Conservation (phyloP, 2,888 invertebrate species). For the Callimorpha dominula region DNA sequence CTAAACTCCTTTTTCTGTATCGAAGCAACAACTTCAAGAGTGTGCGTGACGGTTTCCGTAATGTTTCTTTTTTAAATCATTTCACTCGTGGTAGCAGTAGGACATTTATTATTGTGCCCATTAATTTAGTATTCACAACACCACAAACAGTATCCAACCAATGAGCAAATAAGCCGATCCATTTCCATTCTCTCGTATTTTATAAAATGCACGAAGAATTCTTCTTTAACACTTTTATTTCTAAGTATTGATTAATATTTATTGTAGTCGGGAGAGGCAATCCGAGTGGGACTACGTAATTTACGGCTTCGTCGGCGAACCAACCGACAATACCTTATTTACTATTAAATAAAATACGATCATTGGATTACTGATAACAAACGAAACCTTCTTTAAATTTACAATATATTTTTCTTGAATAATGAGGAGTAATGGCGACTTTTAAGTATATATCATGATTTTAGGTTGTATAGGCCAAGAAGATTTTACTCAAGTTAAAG, state of each 20-base stretch:
- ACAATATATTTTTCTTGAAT: constrained; percentile 43
- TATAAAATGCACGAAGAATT: constrained; percentile 52
- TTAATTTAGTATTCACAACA: neutral
- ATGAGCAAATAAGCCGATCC: constrained; percentile 9
- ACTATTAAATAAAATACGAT: constrained; percentile 78
- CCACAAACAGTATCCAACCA: neutral
- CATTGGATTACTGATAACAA: constrained; percentile 70
- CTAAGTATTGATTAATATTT: constrained; percentile 77
- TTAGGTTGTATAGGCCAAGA: neutral
- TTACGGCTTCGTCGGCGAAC: constrained; percentile 60
- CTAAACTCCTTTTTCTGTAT: neutral
- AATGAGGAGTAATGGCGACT: constrained; percentile 42
- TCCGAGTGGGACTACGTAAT: constrained; percentile 70
- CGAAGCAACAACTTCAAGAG: neutral
- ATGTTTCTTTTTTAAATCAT: neutral
- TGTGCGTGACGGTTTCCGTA: neutral
- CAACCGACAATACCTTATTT: constrained; percentile 70
- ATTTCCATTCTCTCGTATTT: constrained; percentile 20
- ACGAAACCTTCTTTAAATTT: constrained; percentile 46
- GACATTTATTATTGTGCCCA: neutral
- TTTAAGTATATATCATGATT: neutral
- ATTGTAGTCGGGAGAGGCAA: constrained; percentile 68
- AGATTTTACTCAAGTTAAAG: too few relatives aligned
- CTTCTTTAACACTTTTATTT: constrained; percentile 65
- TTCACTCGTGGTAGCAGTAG: too few relatives aligned